These are phyloP conservation scores for Chitala chitala DNA, from an alignment of 2,113 vertebrate species.

Conservation along the genomic window DNA sequence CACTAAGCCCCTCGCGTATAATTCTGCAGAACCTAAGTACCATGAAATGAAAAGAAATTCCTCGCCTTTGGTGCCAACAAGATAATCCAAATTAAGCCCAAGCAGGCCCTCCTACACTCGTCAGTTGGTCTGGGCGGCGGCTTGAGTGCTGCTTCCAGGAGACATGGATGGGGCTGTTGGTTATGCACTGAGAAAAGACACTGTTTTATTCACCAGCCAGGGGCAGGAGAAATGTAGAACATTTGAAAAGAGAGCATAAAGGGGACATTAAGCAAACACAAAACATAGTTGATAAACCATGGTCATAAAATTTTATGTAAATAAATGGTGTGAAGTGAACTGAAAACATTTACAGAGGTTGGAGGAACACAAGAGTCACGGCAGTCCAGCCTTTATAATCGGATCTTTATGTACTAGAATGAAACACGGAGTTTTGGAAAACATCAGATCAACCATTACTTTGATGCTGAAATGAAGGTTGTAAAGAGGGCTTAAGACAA, in stretches of 20 bases:
- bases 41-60: slow-evolving; percentile 4
- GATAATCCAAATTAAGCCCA: neutral
- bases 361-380: neutral
- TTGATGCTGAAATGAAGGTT: neutral
- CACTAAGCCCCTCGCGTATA: neutral
- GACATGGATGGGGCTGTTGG: neutral
- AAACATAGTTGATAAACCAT: neutral
- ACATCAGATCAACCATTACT: neutral
- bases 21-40: neutral
- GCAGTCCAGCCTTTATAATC: neutral
- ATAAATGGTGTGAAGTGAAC: too few relatives aligned
- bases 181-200: neutral
- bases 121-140: neutral
- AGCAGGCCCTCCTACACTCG: neutral
- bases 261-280: neutral
- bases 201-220: neutral
- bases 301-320: neutral
- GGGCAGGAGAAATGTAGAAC: neutral
- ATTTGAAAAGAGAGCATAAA: neutral
- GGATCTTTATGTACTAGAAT: neutral
- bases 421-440: neutral
- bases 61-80: neutral
- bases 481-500: neutral
- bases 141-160: neutral
- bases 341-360: neutral